Base-by-base conservation (phyloP, 2,113 vertebrate species). In the Octodon degus region DNA sequence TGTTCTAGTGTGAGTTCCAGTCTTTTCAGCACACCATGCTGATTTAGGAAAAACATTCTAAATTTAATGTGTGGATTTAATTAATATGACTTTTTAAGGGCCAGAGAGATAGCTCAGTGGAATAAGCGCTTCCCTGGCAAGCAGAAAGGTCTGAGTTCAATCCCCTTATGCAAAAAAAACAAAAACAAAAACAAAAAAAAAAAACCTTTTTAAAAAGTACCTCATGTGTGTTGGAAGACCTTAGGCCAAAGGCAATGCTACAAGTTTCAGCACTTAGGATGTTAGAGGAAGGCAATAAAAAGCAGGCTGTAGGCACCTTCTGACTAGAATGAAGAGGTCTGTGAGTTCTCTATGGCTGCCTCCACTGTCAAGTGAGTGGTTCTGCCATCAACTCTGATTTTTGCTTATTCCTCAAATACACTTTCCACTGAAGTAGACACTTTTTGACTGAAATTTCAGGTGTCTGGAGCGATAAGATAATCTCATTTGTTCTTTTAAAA, bases 401-500 rank as follows among this genome's bases (percentile, higher is more conserved):
- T 76, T 82, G 24, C n/a, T 89, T 58, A 14, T 17, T 87, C 16
- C 53, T 93, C 37, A 90, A 68, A 37, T 32, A 30, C 22, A 1
- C 89, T 65, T 74, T 67, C 68, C 63, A 3, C 87, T 83, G 16
- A 82, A 85, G 76, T 63, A 76, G 30, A 50, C 47, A 83, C 65
- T 60, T n/a, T 8, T 76, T 60, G 7, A 60, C 27, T 77, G 88
- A 55, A 91, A 70, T 83, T 93, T 63, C 20, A 94, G 74, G 60
- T 63, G 86, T 94, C 88, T n/a, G 32, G 24, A 67, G 43, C 86
- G 72, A 34, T 86, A 92, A 90, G 72, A 34, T 86, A 92, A 90
- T 53, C 19, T 13, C 55, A 74, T 83, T 94, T 94, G 34, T 77
- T 92, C 55, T 94, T 85, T 89, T 58, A 86, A 53, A 55, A 94